A percentile compares a stretch with the other conserved stretches of the same genome.
Evolutionary conservation across 1,140 invertebrate species (phyloP).

Genomic region (Hormaphis cornu): DNA sequence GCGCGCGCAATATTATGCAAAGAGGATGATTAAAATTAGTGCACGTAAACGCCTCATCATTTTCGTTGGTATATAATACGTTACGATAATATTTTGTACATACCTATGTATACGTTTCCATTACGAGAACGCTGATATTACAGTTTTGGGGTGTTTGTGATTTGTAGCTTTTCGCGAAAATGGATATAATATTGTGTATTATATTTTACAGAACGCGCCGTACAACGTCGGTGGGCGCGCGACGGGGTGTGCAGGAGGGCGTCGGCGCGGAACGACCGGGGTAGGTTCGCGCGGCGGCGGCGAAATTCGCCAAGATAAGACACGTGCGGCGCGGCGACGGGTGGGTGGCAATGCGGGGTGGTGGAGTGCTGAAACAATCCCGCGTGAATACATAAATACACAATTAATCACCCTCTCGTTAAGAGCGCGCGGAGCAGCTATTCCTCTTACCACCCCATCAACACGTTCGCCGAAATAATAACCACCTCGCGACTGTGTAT

Average conservation of each 20-base stretch:
- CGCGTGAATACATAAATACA: conserved; percentile 30
- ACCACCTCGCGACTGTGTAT: too few species aligned
- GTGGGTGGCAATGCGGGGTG: background rate
- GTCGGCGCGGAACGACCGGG: background rate
- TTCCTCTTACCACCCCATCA: background rate
- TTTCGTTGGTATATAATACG: too few species aligned
- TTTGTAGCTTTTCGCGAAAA: conserved; percentile 25
- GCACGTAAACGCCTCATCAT: too few species aligned
- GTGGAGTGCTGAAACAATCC: conserved; percentile 16
- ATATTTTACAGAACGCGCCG: too few species aligned
- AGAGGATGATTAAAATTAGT: background rate
- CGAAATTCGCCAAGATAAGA: conserved; percentile 25
- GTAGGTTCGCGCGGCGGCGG: background rate
- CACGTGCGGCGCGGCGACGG: background rate
- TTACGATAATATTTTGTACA: background rate
- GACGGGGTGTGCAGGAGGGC: background rate
- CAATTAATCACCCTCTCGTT: conserved; percentile 31
- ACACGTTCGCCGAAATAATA: background rate
- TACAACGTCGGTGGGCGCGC: background rate
- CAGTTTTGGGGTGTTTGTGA: conserved; percentile 23
- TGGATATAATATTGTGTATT: background rate
- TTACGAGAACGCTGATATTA: background rate
- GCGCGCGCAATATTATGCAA: background rate
- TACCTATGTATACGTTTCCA: background rate
- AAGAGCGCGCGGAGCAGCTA: background rate